phyloP scores from a whole-genome alignment of 1,140 invertebrate species.

The Diorhabda sublineata region DNA sequence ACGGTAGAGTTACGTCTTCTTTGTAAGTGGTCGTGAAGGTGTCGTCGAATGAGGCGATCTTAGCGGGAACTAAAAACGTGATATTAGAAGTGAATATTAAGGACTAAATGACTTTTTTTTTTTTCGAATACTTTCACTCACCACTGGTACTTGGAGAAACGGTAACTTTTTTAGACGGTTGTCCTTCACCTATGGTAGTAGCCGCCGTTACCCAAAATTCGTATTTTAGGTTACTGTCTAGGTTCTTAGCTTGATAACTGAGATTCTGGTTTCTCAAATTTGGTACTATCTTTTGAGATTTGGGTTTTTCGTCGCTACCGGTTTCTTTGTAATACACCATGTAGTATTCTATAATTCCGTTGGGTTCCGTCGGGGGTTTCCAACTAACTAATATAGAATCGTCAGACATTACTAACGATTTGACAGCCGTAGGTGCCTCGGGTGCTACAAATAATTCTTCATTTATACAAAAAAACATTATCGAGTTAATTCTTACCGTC shows the following conservation, averaged over 20 bases:
- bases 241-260: constrained; percentile 78
- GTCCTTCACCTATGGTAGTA: constrained; percentile 88
- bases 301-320: constrained; percentile 47
- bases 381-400: constrained; percentile 91
- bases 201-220: constrained; percentile 94
- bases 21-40: constrained; percentile 85
- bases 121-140: constrained; percentile 39
- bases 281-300: constrained; percentile 50
- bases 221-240: constrained; percentile 77
- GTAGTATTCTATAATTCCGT: constrained; percentile 90
- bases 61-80: constrained; percentile 70
- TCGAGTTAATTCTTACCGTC: constrained; percentile 64
- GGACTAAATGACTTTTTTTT: too few relatives aligned
- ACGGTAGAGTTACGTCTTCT: constrained; percentile 86
- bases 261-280: constrained; percentile 48
- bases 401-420: constrained; percentile 85
- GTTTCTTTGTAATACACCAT: constrained; percentile 85
- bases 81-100: too few relatives aligned
- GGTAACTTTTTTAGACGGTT: constrained; percentile 78
- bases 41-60: constrained; percentile 89
- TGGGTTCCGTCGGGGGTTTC: constrained; percentile 86
- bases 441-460: constrained; percentile 62
- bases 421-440: constrained; percentile 86
- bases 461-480: neutral
- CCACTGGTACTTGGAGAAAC: constrained; percentile 78